Evolutionary conservation across 2,797 vertebrate species (phyloP).

Genomic region (Myotis myotis): DNA sequence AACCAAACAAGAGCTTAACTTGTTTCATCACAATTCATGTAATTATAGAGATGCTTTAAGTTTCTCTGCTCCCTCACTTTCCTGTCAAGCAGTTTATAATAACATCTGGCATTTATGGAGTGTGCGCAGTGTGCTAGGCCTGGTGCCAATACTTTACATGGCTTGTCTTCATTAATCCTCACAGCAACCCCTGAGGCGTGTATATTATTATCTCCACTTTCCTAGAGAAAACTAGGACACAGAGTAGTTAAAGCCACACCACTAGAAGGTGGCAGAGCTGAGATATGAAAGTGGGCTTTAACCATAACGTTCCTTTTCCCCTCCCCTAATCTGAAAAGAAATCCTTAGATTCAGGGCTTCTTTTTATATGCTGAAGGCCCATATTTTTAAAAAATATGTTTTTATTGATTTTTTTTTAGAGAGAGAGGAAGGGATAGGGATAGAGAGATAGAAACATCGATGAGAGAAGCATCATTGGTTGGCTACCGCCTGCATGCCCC

Average conservation of each 20-base stretch:
- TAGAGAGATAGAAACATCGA: too few relatives aligned
- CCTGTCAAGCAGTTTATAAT: slow-evolving; percentile 41
- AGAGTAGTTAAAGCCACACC: background rate
- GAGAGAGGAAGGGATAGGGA: too few relatives aligned
- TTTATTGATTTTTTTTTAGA: too few relatives aligned
- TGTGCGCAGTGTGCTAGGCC: background rate
- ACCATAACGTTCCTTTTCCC: fast-evolving
- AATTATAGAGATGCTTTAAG: slow-evolving; percentile 63
- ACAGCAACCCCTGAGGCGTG: background rate
- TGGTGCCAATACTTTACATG: fast-evolving
- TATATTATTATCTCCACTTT: background rate
- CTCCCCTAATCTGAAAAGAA: background rate
- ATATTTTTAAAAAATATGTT: background rate
- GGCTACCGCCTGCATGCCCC: too few relatives aligned
- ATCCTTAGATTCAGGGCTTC: background rate
- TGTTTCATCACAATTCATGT: slow-evolving; percentile 56
- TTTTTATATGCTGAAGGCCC: background rate
- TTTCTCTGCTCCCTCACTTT: slow-evolving; percentile 46
- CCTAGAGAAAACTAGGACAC: slow-evolving; percentile 23
- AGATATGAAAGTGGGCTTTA: background rate
- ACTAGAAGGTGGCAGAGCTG: background rate
- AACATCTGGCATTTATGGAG: background rate
- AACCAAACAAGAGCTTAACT: slow-evolving; percentile 61
- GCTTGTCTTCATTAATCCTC: slow-evolving; percentile 34
- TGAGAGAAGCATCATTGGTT: too few relatives aligned